Base-by-base conservation (phyloP, 2,797 vertebrate genomes). In the Melopsittacus undulatus region DNA sequence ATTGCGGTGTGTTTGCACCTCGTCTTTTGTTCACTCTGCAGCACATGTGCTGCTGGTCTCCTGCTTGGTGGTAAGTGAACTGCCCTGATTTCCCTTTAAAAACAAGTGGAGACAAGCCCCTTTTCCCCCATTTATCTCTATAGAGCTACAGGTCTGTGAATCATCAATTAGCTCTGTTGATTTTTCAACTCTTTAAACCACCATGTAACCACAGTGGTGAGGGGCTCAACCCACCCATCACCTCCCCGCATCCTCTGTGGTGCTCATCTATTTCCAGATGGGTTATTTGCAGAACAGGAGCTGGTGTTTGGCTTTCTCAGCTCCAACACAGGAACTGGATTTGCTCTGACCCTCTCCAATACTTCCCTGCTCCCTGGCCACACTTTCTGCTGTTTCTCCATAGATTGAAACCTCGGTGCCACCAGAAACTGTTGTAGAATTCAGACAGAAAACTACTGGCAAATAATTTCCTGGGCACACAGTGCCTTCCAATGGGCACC, bases 131-230 rank as follows among this genome's bases (percentile, higher is more conserved):
- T 75, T 75, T 81, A 61, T 78, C 89, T 57, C 73, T 52, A 8
- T 16, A 42, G 45, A 29, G 23, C 76, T 23, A 73, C 0, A 0
- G 36, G 42, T 70, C 66, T 86, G 85, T 62, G 73, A 91, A 72
- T 38, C 62, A 95, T 92, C 95, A 96, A 78, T 91, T 90, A 95
- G 69, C 85, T 30, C 62, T 77, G 89, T 91, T 94, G 94, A 81
- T 91, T 91, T 87, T 61, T 52, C 75, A 76, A 0, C 86, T 56
- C 87, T 82, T 79, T 51, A 84, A 92, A 74, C 52, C 91, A 80
- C 43, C 57, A 73, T 11, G 2, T 64, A 89, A 75, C 70, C 73
- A 19, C 87, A 74, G 83, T 30, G 22, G 87, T 23, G 57, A 94
- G 91, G 79, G 83, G 57, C 30, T 94, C 86, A 81, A 72, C 87